Percentiles rank a stretch among this genome's conserved stretches.
phyloP scores from a whole-genome alignment of 2,797 vertebrate genomes.

The Fistularia commersonii region DNA sequence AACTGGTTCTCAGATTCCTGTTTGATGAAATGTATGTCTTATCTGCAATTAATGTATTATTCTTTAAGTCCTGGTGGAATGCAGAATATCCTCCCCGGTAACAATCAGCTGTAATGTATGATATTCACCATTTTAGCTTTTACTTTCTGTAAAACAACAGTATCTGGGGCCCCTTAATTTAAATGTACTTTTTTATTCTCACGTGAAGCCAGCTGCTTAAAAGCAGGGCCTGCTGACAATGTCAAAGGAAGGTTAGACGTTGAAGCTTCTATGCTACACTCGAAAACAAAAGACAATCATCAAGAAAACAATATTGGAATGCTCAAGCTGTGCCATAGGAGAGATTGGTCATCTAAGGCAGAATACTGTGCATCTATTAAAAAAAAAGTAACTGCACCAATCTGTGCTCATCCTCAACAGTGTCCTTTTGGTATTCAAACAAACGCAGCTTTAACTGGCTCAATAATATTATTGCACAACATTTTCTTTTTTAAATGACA shows the following conservation, averaged over 20 bases:
- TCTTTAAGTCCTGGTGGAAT: background rate
- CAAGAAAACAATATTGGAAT: slow-evolving; percentile 1
- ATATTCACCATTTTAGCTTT: slow-evolving; percentile 22
- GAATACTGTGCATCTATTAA: too few species aligned
- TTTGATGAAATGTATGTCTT: slow-evolving; percentile 4
- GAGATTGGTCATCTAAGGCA: too few species aligned
- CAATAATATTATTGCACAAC: too few species aligned
- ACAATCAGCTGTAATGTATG: slow-evolving; percentile 10
- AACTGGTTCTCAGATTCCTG: background rate
- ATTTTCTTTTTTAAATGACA: too few species aligned
- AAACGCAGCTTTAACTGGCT: too few species aligned
- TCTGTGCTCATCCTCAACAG: too few species aligned
- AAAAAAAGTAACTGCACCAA: too few species aligned
- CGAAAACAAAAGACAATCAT: slow-evolving; percentile 5
- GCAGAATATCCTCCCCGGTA: slow-evolving; percentile 1
- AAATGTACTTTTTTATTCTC: slow-evolving; percentile 10
- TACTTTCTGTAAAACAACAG: slow-evolving; percentile 8
- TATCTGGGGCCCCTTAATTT: slow-evolving; percentile 16
- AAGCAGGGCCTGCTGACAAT: slow-evolving; percentile 13
- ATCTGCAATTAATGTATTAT: slow-evolving; percentile 4
- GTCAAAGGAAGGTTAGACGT: slow-evolving; percentile 17
- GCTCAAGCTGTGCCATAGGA: background rate
- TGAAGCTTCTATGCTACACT: slow-evolving; percentile 3
- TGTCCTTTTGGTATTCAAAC: too few species aligned
- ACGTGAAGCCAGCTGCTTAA: slow-evolving; percentile 23